Evolutionary conservation across 2,888 invertebrate genomes (phyloP).

Genomic region (Elmis aenea): DNA sequence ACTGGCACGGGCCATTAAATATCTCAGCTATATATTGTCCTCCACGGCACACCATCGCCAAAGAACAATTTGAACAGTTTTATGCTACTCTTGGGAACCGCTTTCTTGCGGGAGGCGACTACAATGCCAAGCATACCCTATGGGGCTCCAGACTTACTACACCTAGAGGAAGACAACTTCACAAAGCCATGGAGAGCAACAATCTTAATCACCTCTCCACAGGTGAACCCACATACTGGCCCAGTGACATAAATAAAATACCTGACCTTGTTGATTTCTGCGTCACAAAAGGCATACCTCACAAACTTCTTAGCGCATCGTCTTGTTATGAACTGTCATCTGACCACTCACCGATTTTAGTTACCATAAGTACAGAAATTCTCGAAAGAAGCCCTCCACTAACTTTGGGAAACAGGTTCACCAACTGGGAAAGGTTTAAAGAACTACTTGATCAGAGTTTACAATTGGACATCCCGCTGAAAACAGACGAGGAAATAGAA

Average conservation of each 20-base stretch:
- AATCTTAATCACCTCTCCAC: constrained; percentile 12
- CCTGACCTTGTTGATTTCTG: constrained; percentile 23
- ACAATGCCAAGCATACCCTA: constrained; percentile 10
- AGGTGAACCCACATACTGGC: constrained; percentile 23
- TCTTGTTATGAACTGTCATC: constrained; percentile 18
- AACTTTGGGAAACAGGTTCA: constrained; percentile 5
- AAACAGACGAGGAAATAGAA: constrained; percentile 19
- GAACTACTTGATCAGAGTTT: constrained; percentile 8
- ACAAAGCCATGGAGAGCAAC: constrained; percentile 5
- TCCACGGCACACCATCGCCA: constrained; percentile 4
- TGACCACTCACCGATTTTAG: constrained; percentile 12
- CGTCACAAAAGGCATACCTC: constrained; percentile 13
- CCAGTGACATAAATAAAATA: constrained; percentile 15
- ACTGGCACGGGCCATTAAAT: too few species aligned
- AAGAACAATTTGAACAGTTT: constrained; percentile 6
- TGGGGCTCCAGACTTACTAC: constrained; percentile 11
- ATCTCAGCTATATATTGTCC: constrained; percentile 9
- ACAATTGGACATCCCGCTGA: constrained; percentile 13
- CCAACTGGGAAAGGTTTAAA: constrained; percentile 15
- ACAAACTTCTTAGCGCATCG: constrained; percentile 6
- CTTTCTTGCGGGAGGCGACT: constrained; percentile 11
- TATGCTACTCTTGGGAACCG: constrained; percentile 5
- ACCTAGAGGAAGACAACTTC: constrained; percentile 8
- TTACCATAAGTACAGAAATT: constrained; percentile 1
- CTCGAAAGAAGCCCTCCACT: constrained; percentile 13